Evolutionary conservation across 2,888 invertebrate species (phyloP), one percentile per base, ranked within the genome.

Genomic region (Coenonympha glycerion): DNA sequence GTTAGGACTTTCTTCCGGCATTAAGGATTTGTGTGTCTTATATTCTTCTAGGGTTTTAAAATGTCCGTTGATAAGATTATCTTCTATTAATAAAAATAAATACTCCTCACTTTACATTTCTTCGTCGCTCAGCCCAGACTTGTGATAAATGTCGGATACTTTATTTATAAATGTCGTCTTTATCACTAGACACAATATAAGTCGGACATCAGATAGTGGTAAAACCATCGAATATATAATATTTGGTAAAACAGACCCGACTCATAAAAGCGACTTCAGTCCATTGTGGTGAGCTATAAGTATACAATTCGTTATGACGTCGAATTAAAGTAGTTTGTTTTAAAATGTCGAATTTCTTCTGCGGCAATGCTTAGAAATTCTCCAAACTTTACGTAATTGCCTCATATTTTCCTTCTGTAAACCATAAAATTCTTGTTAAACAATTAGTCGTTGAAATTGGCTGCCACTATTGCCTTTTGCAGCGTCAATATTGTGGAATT

Each of bases 381-480:
- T 44, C 22, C 21, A 44, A 44, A 44, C 21, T 33, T 44, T 44
- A 19, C 44, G 15, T 44, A 44, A 44, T 33, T 31, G 44, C 44
- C 13, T 31, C 44, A 44, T 33, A 42, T 30, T 44, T 42, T 42
- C 26, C 26, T 26, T 5, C 39, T 26, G 37, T 37, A 40, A 40
- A 40, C 16, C 39, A 40, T 40, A 40, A 40, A 40, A 40, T 40
- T 40, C 16, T 18, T 19, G 40, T 33, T 39, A 11, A 22, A 33
- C 41, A 18, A 11, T 47, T 37, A 5, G 8, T 37, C 33, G 33
- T 48, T 18, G 24, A 11, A 4, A 33, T n/a, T 15, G 36, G 31
- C 30, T 40, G 8, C 24, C 40, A 40, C 22, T 37, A 37, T 22
- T 21, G 6, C 13, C 13, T 37, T 37, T 22, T 37, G 22, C 15